A percentile compares a stretch with the other conserved stretches of the same genome.
These are phyloP conservation scores for Bombus confusus DNA, from an alignment of 1,140 invertebrate species.

Conservation along the genomic window DNA sequence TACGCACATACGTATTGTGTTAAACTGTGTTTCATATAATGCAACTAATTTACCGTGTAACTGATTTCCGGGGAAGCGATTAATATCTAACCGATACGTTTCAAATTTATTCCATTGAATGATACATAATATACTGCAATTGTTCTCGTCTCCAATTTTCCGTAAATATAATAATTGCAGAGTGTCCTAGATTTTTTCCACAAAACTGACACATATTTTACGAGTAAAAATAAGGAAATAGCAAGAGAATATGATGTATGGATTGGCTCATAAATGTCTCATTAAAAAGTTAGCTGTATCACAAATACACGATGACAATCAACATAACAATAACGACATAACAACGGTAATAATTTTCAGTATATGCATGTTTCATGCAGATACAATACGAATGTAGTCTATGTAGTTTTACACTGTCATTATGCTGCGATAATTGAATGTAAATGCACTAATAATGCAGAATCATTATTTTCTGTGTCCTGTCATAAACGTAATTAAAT, in stretches of 20 bases:
- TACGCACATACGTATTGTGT: background rate
- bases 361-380: too few relatives aligned
- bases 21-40: constrained; percentile 22
- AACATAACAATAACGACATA: background rate
- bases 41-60: constrained; percentile 9
- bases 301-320: too few relatives aligned
- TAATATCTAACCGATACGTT: background rate
- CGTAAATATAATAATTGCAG: background rate
- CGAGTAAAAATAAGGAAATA: too few relatives aligned
- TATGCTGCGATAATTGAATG: background rate
- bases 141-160: background rate
- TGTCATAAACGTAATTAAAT: background rate
- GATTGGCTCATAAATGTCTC: too few relatives aligned
- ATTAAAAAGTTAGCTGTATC: too few relatives aligned
- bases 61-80: background rate
- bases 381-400: background rate
- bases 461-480: constrained; percentile 3
- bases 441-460: constrained; percentile 2
- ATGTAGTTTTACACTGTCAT: background rate
- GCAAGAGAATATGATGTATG: too few relatives aligned
- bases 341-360: background rate
- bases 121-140: background rate
- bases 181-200: background rate
- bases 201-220: too few relatives aligned
- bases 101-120: background rate